Conservation (phyloP, 2,113 vertebrate genomes). For the Bufo gargarizans region DNA sequence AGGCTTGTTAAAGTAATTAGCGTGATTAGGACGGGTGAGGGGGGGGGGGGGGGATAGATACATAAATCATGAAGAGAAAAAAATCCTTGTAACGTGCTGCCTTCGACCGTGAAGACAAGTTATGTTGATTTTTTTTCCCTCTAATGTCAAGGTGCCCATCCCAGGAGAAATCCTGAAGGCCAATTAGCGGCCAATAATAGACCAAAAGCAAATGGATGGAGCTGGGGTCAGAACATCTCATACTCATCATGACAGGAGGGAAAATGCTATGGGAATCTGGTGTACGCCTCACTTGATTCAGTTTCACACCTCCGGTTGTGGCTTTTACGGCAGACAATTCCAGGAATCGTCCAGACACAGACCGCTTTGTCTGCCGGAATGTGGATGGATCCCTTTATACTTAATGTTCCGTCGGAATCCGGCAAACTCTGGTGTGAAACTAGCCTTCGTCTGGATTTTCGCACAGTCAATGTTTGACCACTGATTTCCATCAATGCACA, state of each 20-base stretch:
- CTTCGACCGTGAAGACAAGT: not conserved
- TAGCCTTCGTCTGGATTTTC: too few species aligned
- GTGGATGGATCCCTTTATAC: too few species aligned
- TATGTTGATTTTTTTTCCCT: not conserved
- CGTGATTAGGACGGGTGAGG: not conserved
- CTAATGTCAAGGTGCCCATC: not conserved
- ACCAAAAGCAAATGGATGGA: not conserved
- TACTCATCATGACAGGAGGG: not conserved
- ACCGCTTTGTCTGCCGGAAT: too few species aligned
- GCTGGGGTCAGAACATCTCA: not conserved
- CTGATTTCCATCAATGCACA: too few species aligned
- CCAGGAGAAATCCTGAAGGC: not conserved
- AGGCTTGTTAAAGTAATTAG: constrained; percentile 8
- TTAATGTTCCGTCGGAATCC: too few species aligned
- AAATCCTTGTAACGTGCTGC: not conserved
- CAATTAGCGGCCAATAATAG: not conserved
- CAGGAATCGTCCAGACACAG: too few species aligned
- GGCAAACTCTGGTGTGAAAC: too few species aligned
- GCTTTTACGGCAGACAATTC: too few species aligned
- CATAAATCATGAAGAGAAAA: not conserved
- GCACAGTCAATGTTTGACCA: too few species aligned
- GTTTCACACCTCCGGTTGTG: too few species aligned
- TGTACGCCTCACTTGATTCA: too few species aligned
- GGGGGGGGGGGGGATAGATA: not conserved
- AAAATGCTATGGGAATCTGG: not conserved